Base-by-base conservation (phyloP, 2,888 invertebrate genomes). In the Ganaspis brasiliensis region DNA sequence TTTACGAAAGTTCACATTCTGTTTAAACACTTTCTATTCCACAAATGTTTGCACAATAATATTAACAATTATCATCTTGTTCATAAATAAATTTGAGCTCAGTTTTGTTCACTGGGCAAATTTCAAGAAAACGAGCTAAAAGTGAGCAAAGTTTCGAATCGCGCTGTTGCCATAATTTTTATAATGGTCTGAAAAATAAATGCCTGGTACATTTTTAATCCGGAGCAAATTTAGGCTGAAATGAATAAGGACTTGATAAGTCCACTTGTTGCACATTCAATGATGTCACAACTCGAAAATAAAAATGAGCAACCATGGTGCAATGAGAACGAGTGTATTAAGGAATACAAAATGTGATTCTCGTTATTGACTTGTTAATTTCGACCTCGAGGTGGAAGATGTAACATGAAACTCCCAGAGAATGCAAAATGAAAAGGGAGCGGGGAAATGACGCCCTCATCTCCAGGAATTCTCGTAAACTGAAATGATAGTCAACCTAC, bases 231-330 rank as follows among this genome's bases (percentile, higher is more conserved):
- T 40, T 63, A 24, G 21, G 14, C 12, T 31, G 16, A 35, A 31
- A 8, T 26, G 31, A 31, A 57, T 9, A 10, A 57, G 59, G 31
- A 59, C 35, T 35, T 31, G 74, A 70, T 76, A 72, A 76, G 79
- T 79, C 79, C 79, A 81, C 81, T 81, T 79, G 78, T 79, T 81
- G 81, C 78, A 78, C 75, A 75, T 72, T 56, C 63, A 56, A 70
- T 73, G 74, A 73, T 73, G 77, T 73, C 55, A 73, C 52, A 45
- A n/a, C 40, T 67, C 40, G 12, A 21, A 45, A 67, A 67, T 67
- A 45, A 67, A 45, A 67, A 12, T 24, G 67, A 67, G 67, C 67
- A n/a, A 21, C 19, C 40, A 40, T 63, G 40, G 40, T 67, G 67
- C 24, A 67, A 67, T 21, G n/a, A 67, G 37, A n/a, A 63, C 21